Evolutionary conservation across 2,113 vertebrate species (phyloP).

Genomic region (Albula goreensis): DNA sequence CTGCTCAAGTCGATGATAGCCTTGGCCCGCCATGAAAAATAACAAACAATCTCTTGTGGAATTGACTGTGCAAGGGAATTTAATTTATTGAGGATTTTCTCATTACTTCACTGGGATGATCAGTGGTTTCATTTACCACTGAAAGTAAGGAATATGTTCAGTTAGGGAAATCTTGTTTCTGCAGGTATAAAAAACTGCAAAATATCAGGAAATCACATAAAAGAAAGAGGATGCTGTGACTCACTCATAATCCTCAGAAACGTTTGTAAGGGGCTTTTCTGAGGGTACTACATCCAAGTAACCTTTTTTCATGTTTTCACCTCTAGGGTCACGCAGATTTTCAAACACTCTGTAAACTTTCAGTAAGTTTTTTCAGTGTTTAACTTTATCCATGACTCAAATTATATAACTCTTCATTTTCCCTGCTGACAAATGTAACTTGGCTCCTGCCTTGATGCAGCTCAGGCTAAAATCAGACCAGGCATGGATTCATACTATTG

Average conservation of each 20-base stretch:
- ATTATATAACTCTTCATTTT: background rate
- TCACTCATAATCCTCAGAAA: too few species aligned
- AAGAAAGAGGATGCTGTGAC: slow-evolving; percentile 1
- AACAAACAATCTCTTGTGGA: slow-evolving; percentile 8
- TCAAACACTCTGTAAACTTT: background rate
- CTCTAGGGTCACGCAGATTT: background rate
- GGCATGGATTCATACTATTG: background rate
- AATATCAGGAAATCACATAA: slow-evolving; percentile 14
- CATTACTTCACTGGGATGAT: slow-evolving; percentile 5
- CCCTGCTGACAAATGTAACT: background rate
- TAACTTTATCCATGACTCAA: background rate
- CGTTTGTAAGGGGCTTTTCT: background rate
- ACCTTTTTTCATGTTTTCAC: background rate
- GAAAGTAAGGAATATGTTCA: background rate
- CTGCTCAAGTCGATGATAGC: slow-evolving; percentile 4
- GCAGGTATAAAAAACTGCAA: background rate
- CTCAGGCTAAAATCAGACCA: background rate
- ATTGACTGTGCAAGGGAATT: background rate
- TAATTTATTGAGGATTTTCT: background rate
- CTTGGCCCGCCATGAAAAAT: slow-evolving; percentile 21
- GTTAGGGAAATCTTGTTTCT: background rate
- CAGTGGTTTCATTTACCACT: background rate
- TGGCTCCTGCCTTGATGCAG: background rate
- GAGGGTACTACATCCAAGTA: background rate
- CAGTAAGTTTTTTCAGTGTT: background rate